Conservation (phyloP, 2,797 vertebrate species). For the Anas flavirostris region DNA sequence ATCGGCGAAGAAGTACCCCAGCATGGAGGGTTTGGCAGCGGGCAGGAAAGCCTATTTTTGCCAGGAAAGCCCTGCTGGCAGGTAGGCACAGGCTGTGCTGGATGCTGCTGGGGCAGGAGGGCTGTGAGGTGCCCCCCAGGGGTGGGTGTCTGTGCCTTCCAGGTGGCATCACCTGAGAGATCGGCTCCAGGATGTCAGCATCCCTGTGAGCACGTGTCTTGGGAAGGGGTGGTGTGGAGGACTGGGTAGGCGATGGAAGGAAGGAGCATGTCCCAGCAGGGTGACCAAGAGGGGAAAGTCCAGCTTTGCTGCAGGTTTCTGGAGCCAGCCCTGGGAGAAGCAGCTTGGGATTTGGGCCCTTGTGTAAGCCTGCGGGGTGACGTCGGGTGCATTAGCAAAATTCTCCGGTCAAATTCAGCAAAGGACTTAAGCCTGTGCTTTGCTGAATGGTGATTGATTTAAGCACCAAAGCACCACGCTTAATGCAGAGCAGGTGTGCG, state of each 20-base stretch:
- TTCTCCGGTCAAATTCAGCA: conserved; percentile 26
- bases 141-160: accelerated
- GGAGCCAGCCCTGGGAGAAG: conserved; percentile 21
- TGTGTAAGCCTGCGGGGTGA: conserved; percentile 26
- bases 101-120: neutral
- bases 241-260: neutral
- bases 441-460: conserved; percentile 29
- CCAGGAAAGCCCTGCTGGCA: neutral
- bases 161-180: neutral
- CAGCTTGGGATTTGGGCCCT: conserved; percentile 32
- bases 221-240: neutral
- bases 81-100: neutral
- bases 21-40: neutral
- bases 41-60: neutral
- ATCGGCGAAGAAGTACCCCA: accelerated
- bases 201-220: neutral
- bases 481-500: conserved; percentile 10
- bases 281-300: conserved; percentile 16
- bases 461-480: neutral
- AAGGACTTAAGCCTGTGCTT: neutral
- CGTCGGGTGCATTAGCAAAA: conserved; percentile 20
- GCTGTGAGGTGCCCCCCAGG: neutral
- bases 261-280: neutral
- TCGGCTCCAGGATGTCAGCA: neutral
- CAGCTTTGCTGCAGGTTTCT: conserved; percentile 28